Percentiles rank a stretch among this genome's conserved stretches.
Conservation (phyloP, 2,113 vertebrate species). For the Felis chaus region DNA sequence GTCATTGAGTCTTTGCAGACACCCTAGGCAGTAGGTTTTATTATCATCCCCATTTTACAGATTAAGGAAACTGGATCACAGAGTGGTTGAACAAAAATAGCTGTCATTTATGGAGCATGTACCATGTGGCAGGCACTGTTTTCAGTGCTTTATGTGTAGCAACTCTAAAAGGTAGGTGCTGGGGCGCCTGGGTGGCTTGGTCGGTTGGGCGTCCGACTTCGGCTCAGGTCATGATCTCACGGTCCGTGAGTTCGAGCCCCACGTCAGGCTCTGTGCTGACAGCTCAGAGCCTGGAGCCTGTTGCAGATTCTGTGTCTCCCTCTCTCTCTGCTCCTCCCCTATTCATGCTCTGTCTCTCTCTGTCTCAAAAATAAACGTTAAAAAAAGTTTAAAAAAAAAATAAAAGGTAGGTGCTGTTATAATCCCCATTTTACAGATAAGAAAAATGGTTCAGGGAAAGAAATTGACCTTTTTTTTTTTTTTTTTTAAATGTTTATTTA, state of each 20-base stretch:
- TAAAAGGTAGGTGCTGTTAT: not conserved
- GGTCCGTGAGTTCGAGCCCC: too few species aligned
- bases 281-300: too few species aligned
- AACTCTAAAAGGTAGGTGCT: not conserved
- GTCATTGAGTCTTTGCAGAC: not conserved
- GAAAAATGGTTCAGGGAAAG: slow-evolving; percentile 26
- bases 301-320: too few species aligned
- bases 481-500: too few species aligned
- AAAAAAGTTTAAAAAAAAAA: too few species aligned
- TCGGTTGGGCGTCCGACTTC: too few species aligned
- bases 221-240: too few species aligned
- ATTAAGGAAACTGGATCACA: not conserved
- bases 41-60: not conserved
- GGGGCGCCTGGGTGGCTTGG: too few species aligned
- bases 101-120: not conserved
- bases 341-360: too few species aligned
- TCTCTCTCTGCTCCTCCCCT: too few species aligned
- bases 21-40: not conserved
- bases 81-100: not conserved
- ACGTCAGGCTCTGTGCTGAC: too few species aligned
- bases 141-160: not conserved
- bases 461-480: not conserved
- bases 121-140: not conserved
- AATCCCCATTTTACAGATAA: not conserved
- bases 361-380: too few species aligned